Conservation (phyloP, 2,888 invertebrate genomes). For the Palloptera scutellata region DNA sequence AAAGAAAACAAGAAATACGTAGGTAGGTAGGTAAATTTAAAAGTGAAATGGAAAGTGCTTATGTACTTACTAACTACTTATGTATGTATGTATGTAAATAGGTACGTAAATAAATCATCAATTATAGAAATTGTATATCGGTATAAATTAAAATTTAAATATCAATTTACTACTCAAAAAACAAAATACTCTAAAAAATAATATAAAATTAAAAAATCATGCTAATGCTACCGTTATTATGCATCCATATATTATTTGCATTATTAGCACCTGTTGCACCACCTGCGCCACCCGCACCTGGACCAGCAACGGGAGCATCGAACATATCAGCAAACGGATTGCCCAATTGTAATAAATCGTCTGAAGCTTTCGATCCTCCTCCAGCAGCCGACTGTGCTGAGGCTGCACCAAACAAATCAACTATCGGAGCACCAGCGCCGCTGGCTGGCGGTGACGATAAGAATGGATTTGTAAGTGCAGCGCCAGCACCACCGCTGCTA, state of each 20-base stretch:
- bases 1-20: not conserved
- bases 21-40: not conserved
- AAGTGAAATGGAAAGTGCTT: not conserved
- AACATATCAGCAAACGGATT: slow-evolving; percentile 93
- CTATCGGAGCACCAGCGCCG: slow-evolving; percentile 70
- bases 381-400: slow-evolving; percentile 58
- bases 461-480: slow-evolving; percentile 83
- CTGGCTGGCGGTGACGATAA: slow-evolving; percentile 74
- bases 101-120: no score
- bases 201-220: slow-evolving; percentile 42
- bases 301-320: slow-evolving; percentile 72
- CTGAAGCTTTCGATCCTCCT: slow-evolving; percentile 77
- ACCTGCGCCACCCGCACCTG: slow-evolving; percentile 56
- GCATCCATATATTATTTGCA: slow-evolving; percentile 66
- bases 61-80: slow-evolving; percentile 5
- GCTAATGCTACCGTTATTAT: slow-evolving; percentile 66
- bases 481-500: slow-evolving; percentile 68
- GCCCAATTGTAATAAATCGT: slow-evolving; percentile 86
- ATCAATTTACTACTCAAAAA: slow-evolving; percentile 7
- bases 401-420: slow-evolving; percentile 77
- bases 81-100: no score
- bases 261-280: slow-evolving; percentile 54
- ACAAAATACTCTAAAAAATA: slow-evolving; percentile 14
- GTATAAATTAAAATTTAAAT: no score
- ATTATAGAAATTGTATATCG: no score